Base-by-base conservation (phyloP, 2,113 vertebrate genomes). In the Candoia aspera region DNA sequence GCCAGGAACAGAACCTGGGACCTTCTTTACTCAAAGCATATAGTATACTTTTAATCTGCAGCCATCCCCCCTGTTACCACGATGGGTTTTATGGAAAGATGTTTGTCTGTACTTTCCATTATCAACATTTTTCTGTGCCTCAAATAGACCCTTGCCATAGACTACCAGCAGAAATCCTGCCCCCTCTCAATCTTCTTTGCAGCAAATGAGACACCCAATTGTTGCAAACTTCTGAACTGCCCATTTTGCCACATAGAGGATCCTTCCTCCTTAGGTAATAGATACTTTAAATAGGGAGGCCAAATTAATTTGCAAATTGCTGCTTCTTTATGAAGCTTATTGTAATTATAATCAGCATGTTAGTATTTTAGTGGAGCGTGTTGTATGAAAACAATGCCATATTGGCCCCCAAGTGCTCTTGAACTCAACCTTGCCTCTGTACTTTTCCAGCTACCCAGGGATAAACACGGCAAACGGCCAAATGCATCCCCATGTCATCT, bases 401-500 rank as follows among this genome's bases (percentile, higher is more conserved):
- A 92, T 95, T 86, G 6, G 55, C 90, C 91, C 88, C 84, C 89
- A 92, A 91, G 84, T 93, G 84, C 92, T 94, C 88, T 55, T 94
- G 86, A 96, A 94, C 73, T 96, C 94, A 91, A 8, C 90, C 33
- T 91, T 86, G 9, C 26, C 89, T 96, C 89, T 94, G 79, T 92
- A 95, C 60, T 90, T 84, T 64, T 93, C 53, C 92, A 88, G 55
- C 90, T 94, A 95, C 85, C 91, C 94, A 91, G 62, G 83, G 95
- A 92, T 91, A 96, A 94, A 92, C 60, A 57, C 88, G 37, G 87
- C 91, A 93, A 93, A 59, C 24, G 94, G 92, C 94, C 94, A 91
- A 92, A 91, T 95, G 92, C 89, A 93, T 95, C 92, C 86, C 90
- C 19, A 1, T 92, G 92, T 96, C 96, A 95, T 97, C 95, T 97